A percentile compares a stretch with the other conserved stretches of the same genome.
phyloP scores from a whole-genome alignment of 1,140 invertebrate species.

The Pogonomyrmex barbatus region DNA sequence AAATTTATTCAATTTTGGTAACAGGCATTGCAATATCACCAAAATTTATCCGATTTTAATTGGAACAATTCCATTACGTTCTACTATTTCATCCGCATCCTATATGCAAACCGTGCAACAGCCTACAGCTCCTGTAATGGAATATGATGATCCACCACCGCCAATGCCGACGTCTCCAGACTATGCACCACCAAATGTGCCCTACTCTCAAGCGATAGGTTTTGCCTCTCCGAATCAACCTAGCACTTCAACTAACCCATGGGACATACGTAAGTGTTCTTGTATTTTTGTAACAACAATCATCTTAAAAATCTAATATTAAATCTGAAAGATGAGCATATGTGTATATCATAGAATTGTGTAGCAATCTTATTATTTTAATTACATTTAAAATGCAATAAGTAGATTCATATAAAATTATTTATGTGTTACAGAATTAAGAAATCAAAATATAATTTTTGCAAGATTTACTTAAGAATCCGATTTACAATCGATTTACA shows the following conservation, averaged over 20 bases:
- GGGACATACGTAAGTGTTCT: conserved; percentile 55
- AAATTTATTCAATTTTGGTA: background rate
- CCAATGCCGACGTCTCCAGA: conserved; percentile 29
- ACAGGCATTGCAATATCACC: conserved; percentile 66
- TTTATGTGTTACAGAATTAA: background rate
- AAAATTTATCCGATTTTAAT: conserved; percentile 73
- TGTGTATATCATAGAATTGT: background rate
- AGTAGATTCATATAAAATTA: background rate
- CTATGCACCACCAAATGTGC: background rate
- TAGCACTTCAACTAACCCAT: background rate
- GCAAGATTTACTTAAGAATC: background rate
- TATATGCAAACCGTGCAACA: background rate
- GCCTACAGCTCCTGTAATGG: conserved; percentile 30
- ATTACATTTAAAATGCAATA: background rate
- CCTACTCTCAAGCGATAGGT: background rate
- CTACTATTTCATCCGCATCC: conserved; percentile 6
- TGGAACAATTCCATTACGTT: conserved; percentile 72
- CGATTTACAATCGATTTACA: background rate
- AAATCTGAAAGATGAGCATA: background rate
- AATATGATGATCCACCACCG: conserved; percentile 18
- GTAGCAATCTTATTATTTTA: background rate
- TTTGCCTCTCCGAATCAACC: conserved; percentile 13
- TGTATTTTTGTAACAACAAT: background rate
- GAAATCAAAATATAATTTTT: conserved; percentile 20
- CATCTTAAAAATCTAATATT: background rate